These are phyloP conservation scores for Hemitrygon akajei DNA, from an alignment of 2,797 vertebrate species.

Conservation along the genomic window DNA sequence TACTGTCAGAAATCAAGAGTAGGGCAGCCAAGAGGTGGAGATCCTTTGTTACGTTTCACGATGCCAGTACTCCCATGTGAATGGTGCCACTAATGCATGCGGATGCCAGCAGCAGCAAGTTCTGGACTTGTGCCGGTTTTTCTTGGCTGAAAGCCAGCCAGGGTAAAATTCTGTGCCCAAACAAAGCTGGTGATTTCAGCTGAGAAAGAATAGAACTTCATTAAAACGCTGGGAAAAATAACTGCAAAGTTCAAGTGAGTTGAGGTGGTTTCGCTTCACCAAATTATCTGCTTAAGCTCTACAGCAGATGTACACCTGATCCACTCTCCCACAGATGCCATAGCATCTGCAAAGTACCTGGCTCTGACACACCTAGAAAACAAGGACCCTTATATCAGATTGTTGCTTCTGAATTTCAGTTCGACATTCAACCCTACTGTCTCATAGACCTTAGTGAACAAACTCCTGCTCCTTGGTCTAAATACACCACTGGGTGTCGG, in stretches of 20 bases:
- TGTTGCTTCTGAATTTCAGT: no score
- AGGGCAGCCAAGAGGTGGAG: neutral
- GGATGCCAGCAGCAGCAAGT: neutral
- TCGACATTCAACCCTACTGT: no score
- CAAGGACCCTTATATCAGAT: no score
- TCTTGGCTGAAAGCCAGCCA: neutral
- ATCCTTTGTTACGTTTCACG: no score
- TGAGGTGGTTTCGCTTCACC: neutral
- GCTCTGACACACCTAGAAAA: no score
- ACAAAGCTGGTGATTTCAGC: neutral
- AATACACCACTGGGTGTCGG: no score
- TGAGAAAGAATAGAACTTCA: neutral
- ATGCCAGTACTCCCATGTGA: neutral
- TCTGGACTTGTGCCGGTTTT: neutral
- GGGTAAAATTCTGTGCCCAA: no score
- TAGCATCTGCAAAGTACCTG: no score
- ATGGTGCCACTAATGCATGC: neutral
- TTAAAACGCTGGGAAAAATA: neutral
- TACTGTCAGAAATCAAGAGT: neutral
- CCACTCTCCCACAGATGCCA: no score
- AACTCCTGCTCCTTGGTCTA: no score
- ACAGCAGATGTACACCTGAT: no score
- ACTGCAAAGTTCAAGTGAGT: neutral
- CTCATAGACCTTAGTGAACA: no score
- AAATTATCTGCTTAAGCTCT: neutral